Evolutionary conservation across 2,888 invertebrate species (phyloP).

Genomic region (Rosalia funebris): DNA sequence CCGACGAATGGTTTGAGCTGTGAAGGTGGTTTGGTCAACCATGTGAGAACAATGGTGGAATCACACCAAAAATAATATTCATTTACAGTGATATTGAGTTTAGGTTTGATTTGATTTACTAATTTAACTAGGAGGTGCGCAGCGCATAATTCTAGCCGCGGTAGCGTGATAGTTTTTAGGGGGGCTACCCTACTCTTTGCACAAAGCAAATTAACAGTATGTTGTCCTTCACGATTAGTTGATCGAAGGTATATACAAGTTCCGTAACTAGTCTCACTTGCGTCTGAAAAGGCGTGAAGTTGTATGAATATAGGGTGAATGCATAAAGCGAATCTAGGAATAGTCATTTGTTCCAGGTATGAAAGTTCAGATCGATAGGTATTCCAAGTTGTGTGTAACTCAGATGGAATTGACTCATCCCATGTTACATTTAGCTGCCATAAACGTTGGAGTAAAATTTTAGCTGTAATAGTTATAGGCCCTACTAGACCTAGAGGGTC

Average conservation of each 20-base stretch:
- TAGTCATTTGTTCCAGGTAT: too few species aligned
- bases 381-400: not conserved
- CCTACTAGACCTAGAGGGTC: too few species aligned
- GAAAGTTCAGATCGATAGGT: too few species aligned
- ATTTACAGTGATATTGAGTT: not conserved
- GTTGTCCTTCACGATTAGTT: not conserved
- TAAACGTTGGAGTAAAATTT: not conserved
- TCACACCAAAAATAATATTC: not conserved
- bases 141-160: not conserved
- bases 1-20: too few species aligned
- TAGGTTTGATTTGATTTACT: not conserved
- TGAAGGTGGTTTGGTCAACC: too few species aligned
- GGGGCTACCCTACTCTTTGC: not conserved
- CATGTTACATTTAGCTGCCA: not conserved
- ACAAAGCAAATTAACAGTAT: not conserved
- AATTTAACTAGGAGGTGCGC: not conserved
- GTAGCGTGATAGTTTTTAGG: not conserved
- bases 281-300: not conserved
- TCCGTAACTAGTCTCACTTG: not conserved
- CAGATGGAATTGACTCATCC: not conserved
- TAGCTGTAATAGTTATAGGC: not conserved
- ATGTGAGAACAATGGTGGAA: not conserved
- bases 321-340: too few species aligned
- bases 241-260: not conserved
- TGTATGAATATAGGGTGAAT: not conserved